A percentile compares a stretch with the other conserved stretches of the same genome.
phyloP scores from a whole-genome alignment of 2,797 vertebrate genomes.

The Acanthurus leucopareius region DNA sequence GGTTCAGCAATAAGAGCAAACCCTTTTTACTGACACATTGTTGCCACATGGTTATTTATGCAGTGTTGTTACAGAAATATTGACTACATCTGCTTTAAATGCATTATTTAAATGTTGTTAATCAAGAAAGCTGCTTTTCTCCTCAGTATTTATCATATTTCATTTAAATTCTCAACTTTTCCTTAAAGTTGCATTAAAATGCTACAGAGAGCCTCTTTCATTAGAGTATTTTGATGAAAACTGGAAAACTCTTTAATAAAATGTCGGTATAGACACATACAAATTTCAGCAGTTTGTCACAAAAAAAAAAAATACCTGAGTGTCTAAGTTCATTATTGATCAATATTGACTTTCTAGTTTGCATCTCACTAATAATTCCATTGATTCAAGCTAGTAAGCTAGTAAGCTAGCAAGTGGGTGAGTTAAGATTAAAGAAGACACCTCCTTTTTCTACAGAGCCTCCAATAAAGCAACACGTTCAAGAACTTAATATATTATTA shows the following conservation, averaged over 20 bases:
- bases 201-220: not conserved
- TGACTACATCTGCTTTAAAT: not conserved
- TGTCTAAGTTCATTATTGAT: not conserved
- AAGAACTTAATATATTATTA: not conserved
- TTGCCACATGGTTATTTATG: not conserved
- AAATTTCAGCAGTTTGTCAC: not conserved
- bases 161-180: not conserved
- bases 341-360: not conserved
- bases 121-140: not conserved
- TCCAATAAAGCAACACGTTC: not conserved
- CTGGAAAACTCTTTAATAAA: not conserved
- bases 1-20: not conserved
- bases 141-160: not conserved
- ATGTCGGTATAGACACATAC: not conserved
- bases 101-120: not conserved
- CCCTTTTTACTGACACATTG: not conserved
- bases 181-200: not conserved
- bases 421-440: not conserved
- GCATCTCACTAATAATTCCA: not conserved
- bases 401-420: too few relatives aligned
- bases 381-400: not conserved
- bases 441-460: not conserved
- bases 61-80: not conserved
- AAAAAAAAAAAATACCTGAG: not conserved
- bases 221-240: not conserved